Conservation (phyloP, 2,113 vertebrate genomes). For the pig (Sus scrofa) region DNA sequence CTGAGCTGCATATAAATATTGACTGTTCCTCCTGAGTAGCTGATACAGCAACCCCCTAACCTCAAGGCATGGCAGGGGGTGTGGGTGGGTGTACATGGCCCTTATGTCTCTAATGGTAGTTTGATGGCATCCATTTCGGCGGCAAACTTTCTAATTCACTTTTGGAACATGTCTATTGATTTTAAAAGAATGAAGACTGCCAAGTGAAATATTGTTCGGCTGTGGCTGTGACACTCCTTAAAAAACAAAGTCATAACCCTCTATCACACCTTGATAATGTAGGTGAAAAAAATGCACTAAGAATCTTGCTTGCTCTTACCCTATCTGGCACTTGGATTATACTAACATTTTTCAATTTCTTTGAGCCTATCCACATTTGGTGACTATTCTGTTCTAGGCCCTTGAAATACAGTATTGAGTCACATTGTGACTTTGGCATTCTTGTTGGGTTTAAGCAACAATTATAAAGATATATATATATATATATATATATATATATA, state of each 20-base stretch:
- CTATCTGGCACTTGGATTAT: background rate
- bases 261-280: background rate
- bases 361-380: background rate
- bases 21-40: conserved; percentile 44
- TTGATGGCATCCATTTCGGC: background rate
- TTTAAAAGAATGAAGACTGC: conserved; percentile 25
- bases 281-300: background rate
- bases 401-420: background rate
- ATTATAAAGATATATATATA: background rate
- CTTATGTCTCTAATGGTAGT: background rate
- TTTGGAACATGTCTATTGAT: background rate
- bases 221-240: conserved; percentile 25
- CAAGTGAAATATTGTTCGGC: background rate
- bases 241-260: background rate
- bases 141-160: background rate
- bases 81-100: background rate
- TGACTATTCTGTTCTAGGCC: background rate
- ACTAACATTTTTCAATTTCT: background rate
- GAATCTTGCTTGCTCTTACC: background rate
- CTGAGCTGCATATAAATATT: conserved; percentile 76
- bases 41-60: conserved; percentile 19
- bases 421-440: background rate
- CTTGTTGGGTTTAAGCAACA: background rate
- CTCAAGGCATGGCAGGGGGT: background rate
- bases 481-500: background rate